Conservation (phyloP, 2,113 vertebrate genomes). For the Pampusana beccarii region DNA sequence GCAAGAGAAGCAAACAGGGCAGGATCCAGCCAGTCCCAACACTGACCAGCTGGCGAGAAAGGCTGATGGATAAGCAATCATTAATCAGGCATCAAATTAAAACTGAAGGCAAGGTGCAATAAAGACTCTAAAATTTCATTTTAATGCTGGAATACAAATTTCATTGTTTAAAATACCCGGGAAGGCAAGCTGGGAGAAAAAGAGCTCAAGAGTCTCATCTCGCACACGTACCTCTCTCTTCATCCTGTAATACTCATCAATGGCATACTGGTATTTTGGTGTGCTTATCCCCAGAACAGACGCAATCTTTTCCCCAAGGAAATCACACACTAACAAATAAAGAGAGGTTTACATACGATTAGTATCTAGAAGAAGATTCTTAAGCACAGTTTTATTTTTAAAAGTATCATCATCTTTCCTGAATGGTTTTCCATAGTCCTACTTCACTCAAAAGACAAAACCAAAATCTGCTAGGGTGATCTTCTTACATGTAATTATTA, state of each 20-base stretch:
- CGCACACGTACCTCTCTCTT: slow-evolving; percentile 89
- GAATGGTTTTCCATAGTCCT: neutral
- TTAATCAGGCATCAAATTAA: neutral
- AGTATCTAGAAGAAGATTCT: neutral
- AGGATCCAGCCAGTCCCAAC: neutral
- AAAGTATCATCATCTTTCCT: neutral
- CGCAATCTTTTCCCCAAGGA: slow-evolving; percentile 94
- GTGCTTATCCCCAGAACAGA: slow-evolving; percentile 94
- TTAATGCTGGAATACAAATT: neutral
- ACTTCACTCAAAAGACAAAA: neutral
- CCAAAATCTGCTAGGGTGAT: neutral
- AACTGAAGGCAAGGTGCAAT: neutral
- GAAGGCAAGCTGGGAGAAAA: neutral
- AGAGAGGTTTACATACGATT: neutral
- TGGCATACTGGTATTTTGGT: slow-evolving; percentile 97
- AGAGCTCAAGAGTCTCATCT: neutral
- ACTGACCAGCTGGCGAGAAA: neutral
- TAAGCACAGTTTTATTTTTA: neutral
- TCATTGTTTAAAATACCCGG: neutral
- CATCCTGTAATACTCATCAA: slow-evolving; percentile 95
- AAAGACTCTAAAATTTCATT: neutral
- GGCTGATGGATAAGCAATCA: neutral
- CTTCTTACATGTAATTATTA: neutral
- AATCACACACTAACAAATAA: slow-evolving; percentile 89
- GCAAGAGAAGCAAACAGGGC: neutral